Percentiles rank a stretch among this genome's conserved stretches.
These are phyloP conservation scores for Actinopyga echinites DNA, from an alignment of 53 echinoderm and acorn worm species.

Conservation along the genomic window DNA sequence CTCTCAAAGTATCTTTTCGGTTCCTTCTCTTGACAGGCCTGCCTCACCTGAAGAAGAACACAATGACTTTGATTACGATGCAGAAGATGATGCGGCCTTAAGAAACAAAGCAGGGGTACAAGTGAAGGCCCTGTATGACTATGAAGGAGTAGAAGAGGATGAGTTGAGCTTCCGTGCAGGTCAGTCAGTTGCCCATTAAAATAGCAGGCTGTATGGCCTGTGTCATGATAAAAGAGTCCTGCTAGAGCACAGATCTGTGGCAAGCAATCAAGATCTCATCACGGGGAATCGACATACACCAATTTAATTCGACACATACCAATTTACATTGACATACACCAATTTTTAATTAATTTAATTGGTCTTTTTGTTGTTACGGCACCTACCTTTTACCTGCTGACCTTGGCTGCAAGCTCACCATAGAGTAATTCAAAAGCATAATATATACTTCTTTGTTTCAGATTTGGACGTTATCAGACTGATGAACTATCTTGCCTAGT, in stretches of 20 bases:
- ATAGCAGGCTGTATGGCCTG: background rate
- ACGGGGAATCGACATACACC: too few relatives aligned
- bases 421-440: too few relatives aligned
- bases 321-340: too few relatives aligned
- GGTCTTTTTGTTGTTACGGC: background rate
- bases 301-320: too few relatives aligned
- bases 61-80: conserved; percentile 56
- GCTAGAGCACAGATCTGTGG: too few relatives aligned
- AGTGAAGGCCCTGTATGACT: conserved; percentile 86
- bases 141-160: conserved; percentile 82
- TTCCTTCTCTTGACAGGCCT: background rate
- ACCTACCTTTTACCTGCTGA: too few relatives aligned
- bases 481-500: conserved; percentile 86
- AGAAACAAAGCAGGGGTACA: conserved; percentile 44
- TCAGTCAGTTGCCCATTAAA: conserved; percentile 13
- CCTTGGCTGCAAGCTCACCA: too few relatives aligned
- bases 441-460: conserved; percentile 16
- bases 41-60: conserved; percentile 54
- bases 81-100: conserved; percentile 19
- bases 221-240: too few relatives aligned
- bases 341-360: too few relatives aligned
- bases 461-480: conserved; percentile 82
- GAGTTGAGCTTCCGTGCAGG: conserved; percentile 81
- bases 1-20: background rate
- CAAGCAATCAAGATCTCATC: too few relatives aligned